These are phyloP conservation scores for Sarcophaga caerulescens DNA, from an alignment of 2,888 invertebrate species.

Conservation along the genomic window DNA sequence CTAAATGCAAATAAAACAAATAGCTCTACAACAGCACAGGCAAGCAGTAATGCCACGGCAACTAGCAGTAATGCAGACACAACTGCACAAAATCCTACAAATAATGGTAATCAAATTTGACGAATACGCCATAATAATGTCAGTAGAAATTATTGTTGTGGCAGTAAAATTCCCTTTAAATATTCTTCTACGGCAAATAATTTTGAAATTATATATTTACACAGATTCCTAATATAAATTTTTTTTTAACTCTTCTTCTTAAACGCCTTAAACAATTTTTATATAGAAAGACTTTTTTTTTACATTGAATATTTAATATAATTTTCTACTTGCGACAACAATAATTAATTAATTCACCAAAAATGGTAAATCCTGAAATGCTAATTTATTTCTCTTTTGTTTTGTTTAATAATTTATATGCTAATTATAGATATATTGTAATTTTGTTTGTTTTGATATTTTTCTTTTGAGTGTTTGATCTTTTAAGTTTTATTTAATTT, in stretches of 20 bases:
- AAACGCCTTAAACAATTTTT: constrained; percentile 27
- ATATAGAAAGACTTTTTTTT: constrained; percentile 26
- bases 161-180: not conserved
- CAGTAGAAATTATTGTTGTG: constrained; percentile 6
- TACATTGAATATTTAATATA: constrained; percentile 36
- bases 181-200: not conserved
- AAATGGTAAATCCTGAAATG: constrained; percentile 3
- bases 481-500: constrained; percentile 46
- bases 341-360: not conserved
- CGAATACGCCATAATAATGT: constrained; percentile 32
- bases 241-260: constrained; percentile 2
- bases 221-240: constrained; percentile 15
- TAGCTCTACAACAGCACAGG: constrained; percentile 8
- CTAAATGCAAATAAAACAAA: constrained; percentile 75
- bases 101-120: constrained; percentile 62
- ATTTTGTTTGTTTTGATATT: constrained; percentile 23
- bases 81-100: constrained; percentile 31
- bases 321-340: constrained; percentile 44
- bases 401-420: not conserved
- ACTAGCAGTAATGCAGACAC: not conserved
- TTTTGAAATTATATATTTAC: constrained; percentile 23
- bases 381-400: not conserved
- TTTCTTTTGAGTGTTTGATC: constrained; percentile 19
- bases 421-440: not conserved
- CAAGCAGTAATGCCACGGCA: not conserved